Percentiles rank a stretch among this genome's conserved stretches.
phyloP scores from a whole-genome alignment of 2,797 vertebrate genomes.

The Typhlichthys subterraneus region DNA sequence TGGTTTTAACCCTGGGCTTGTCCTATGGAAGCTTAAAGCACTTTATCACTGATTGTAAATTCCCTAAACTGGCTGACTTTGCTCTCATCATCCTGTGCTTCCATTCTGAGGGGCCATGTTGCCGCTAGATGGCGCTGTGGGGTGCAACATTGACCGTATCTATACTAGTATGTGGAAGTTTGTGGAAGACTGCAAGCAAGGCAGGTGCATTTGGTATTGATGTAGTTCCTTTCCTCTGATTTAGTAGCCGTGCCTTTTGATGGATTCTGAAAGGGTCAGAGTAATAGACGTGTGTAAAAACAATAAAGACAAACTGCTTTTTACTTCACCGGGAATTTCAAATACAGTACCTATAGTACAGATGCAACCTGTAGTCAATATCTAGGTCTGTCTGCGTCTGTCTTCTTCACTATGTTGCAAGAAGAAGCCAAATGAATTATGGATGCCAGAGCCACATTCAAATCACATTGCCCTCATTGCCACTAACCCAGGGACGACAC shows the following conservation, averaged over 20 bases:
- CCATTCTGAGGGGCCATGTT: neutral
- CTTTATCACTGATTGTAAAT: neutral
- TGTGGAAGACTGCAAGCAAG: slow-evolving; percentile 15
- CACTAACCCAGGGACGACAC: neutral
- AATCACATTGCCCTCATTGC: slow-evolving; percentile 41
- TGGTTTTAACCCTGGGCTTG: no score
- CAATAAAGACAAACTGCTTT: slow-evolving; percentile 14
- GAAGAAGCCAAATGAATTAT: slow-evolving; percentile 34
- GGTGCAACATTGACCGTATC: slow-evolving; percentile 35
- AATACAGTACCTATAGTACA: no score
- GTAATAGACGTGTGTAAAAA: slow-evolving; percentile 55
- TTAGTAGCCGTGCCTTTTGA: slow-evolving; percentile 65
- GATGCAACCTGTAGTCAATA: slow-evolving; percentile 56
- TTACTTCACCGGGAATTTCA: no score
- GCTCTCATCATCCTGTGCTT: slow-evolving; percentile 3
- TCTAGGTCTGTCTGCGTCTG: slow-evolving; percentile 28
- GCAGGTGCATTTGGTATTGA: slow-evolving; percentile 26
- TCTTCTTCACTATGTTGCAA: slow-evolving; percentile 28
- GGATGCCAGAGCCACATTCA: slow-evolving; percentile 33
- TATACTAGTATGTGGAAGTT: slow-evolving; percentile 11
- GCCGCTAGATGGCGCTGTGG: slow-evolving; percentile 79
- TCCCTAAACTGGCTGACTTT: slow-evolving; percentile 1
- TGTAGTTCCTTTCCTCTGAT: slow-evolving; percentile 57
- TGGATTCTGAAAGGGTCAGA: slow-evolving; percentile 61
- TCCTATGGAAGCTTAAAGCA: no score